Evolutionary conservation across 1,140 invertebrate species (phyloP).

Genomic region (Neuroterus valhalla): DNA sequence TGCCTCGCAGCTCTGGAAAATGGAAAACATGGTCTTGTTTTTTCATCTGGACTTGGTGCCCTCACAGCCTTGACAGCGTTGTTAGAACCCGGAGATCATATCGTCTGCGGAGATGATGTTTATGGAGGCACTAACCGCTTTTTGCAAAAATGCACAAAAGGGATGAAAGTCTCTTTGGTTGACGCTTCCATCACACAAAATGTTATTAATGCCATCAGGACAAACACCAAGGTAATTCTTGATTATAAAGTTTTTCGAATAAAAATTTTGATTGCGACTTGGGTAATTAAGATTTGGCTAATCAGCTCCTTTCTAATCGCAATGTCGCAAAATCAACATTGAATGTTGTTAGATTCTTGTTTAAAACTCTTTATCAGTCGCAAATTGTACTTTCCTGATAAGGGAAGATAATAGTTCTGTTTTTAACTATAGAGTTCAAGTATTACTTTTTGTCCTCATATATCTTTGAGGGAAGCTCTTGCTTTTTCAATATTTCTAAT

Average conservation of each 20-base stretch:
- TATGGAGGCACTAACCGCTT: conserved; percentile 94
- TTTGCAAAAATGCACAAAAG: conserved; percentile 80
- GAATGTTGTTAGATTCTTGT: no score
- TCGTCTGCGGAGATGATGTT: conserved; percentile 94
- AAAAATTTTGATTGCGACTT: conserved; percentile 3
- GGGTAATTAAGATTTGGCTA: no score
- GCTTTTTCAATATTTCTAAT: no score
- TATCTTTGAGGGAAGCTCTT: no score
- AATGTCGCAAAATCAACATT: no score
- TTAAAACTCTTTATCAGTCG: no score
- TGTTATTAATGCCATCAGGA: conserved; percentile 82
- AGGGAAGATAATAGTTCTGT: no score
- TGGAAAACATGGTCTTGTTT: conserved; percentile 90
- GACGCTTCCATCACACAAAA: conserved; percentile 84
- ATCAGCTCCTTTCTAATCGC: no score
- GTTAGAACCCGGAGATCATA: conserved; percentile 90
- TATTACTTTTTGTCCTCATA: no score
- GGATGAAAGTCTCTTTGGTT: conserved; percentile 86
- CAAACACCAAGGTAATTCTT: conserved; percentile 87
- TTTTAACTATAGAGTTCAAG: no score
- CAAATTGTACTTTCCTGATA: no score
- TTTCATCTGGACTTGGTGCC: conserved; percentile 93
- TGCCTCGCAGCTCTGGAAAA: conserved; percentile 93
- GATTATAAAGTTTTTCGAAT: conserved; percentile 6
- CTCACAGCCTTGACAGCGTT: conserved; percentile 85